These are phyloP conservation scores for Ciconia boyciana DNA, from an alignment of 2,113 vertebrate species.

Conservation along the genomic window DNA sequence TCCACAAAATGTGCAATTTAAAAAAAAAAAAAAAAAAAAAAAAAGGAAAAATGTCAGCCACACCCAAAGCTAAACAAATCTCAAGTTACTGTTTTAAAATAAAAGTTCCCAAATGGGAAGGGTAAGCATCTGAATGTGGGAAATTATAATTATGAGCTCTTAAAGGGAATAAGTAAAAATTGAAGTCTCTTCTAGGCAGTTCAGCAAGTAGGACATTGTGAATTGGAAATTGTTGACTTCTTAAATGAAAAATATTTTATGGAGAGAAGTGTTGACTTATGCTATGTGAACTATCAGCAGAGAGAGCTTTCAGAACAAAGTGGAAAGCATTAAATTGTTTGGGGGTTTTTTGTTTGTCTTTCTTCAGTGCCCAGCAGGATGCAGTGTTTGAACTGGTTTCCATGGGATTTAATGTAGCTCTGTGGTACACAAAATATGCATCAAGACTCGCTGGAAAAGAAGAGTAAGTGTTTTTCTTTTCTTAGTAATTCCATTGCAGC, in stretches of 20 bases:
- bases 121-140: neutral
- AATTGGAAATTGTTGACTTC: neutral
- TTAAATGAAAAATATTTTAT: neutral
- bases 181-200: neutral
- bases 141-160: neutral
- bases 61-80: conserved; percentile 26
- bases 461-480: conserved; percentile 82
- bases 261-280: neutral
- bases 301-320: neutral
- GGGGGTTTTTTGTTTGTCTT: neutral
- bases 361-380: conserved; percentile 91
- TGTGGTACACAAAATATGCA: conserved; percentile 97
- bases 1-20: neutral
- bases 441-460: conserved; percentile 95
- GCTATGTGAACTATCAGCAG: neutral
- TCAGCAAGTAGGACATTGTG: neutral
- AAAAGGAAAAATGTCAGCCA: conserved; percentile 19
- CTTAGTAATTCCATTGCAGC: neutral
- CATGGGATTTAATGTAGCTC: conserved; percentile 93
- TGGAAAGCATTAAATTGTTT: neutral
- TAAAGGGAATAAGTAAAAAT: neutral
- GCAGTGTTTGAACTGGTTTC: conserved; percentile 93
- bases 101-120: conserved; percentile 2
- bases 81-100: conserved; percentile 26
- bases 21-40: neutral